Base-by-base conservation (phyloP, 2,888 invertebrate species). In the Ferdinandea cuprea region DNA sequence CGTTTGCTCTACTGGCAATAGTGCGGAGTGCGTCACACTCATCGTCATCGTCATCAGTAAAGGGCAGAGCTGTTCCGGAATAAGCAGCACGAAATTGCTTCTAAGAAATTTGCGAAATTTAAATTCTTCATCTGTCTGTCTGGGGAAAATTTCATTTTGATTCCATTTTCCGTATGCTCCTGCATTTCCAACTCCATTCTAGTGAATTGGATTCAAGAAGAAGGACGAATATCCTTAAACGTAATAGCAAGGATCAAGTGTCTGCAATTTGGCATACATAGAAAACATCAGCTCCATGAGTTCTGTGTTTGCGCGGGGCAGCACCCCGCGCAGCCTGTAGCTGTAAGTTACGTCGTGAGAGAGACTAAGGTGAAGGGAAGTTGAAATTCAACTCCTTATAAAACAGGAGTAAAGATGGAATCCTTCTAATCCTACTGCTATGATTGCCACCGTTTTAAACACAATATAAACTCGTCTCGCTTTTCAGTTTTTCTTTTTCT, bases 91-190 rank as follows among this genome's bases (percentile, higher is more conserved):
- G 35, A 81, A 72, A 81, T 77, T 81, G 81, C 81, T 81, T 72
- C 71, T 66, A 35, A 72, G 77, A 81, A 77, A 72, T 81, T 81
- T 71, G 71, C 19, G 25, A 81, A 77, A 81, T 81, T 81, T 77
- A 72, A 81, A 81, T 81, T 81, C 81, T 66, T 66, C 71, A 63
- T 81, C 76, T 81, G 76, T 76, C 69, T 81, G 81, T 71, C 81
- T 72, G 81, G 66, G 76, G 66, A 66, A 81, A 81, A 81, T 81
- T 81, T 81, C 59, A 81, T 81, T 81, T 81, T 72, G 61, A 71
- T 54, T 81, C 61, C 40, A 66, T 65, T 63, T 65, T 58, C 17
- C 42, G 35, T 74, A 13, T 25, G 40, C 58, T 58, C 40, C 28
- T 65, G 58, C 69, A 59, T 65, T 54, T 68, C 63, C 46, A 28